Percentiles rank a stretch among this genome's conserved stretches.
Evolutionary conservation across 2,888 invertebrate genomes (phyloP).

Genomic region (Achlya flavicornis): DNA sequence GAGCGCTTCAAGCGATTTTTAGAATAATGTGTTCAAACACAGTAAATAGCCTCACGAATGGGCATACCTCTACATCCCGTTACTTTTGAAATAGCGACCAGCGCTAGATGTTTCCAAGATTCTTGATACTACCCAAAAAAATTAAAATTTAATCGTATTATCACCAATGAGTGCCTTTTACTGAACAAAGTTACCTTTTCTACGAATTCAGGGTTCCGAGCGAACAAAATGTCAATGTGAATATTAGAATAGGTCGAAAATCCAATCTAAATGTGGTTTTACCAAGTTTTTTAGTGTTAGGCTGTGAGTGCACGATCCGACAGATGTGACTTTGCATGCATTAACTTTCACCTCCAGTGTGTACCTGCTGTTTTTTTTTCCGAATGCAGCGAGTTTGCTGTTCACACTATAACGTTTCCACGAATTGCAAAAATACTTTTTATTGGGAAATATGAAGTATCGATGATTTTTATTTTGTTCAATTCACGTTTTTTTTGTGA

Average conservation of each 20-base stretch:
- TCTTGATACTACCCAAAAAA: background rate
- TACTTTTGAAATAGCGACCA: too few species aligned
- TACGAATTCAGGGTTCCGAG: background rate
- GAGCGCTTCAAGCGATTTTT: too few species aligned
- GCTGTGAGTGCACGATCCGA: background rate
- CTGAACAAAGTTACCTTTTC: background rate
- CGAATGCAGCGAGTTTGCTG: background rate
- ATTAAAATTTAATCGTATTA: background rate
- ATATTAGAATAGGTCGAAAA: conserved; percentile 11
- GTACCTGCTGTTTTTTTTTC: background rate
- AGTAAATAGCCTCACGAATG: too few species aligned
- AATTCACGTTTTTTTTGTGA: too few species aligned
- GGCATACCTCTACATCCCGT: too few species aligned
- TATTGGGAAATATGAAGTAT: background rate
- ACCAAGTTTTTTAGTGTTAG: background rate
- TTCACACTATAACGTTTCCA: background rate
- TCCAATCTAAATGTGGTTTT: conserved; percentile 8
- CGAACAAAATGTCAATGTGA: background rate
- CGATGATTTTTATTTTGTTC: background rate
- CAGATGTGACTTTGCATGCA: background rate
- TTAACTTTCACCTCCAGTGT: background rate
- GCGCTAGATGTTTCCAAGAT: too few species aligned
- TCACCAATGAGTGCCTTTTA: background rate
- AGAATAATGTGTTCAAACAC: too few species aligned
- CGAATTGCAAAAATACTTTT: background rate